phyloP scores from a whole-genome alignment of 2,113 vertebrate genomes.

The Ariopsis seemanni region DNA sequence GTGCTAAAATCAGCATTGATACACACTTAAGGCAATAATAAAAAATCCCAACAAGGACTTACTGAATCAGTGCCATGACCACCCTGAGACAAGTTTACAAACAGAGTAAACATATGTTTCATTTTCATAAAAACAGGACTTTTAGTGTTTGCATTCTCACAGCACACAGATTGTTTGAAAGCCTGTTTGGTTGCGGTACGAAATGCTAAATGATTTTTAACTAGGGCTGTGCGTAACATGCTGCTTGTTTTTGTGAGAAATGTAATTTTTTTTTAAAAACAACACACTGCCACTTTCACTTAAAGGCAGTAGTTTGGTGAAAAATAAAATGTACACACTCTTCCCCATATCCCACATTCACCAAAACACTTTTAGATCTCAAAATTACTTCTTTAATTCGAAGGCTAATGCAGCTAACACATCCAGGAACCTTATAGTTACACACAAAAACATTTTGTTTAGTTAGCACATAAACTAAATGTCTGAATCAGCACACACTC shows the following conservation, averaged over 20 bases:
- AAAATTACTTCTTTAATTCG: background rate
- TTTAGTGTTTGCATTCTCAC: slow-evolving; percentile 12
- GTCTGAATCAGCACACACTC: background rate
- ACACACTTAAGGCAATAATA: slow-evolving; percentile 12
- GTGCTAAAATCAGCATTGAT: slow-evolving; percentile 1
- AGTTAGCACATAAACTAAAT: background rate
- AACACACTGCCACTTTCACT: background rate
- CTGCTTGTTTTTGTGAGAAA: background rate
- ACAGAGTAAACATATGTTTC: background rate
- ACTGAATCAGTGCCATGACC: slow-evolving; percentile 13
- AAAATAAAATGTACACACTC: background rate
- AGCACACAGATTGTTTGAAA: slow-evolving; percentile 3
- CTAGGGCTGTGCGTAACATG: background rate
- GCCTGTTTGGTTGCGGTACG: background rate
- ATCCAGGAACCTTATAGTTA: background rate
- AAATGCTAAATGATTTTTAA: slow-evolving; percentile 1
- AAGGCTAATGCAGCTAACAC: background rate
- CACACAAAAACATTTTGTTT: background rate
- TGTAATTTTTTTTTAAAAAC: background rate
- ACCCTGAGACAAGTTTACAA: background rate
- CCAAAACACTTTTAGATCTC: background rate
- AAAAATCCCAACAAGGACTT: background rate
- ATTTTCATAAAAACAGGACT: background rate
- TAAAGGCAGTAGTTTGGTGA: background rate
- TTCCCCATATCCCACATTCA: background rate